Percentiles rank a stretch among this genome's conserved stretches.
phyloP scores from a whole-genome alignment of 2,797 vertebrate species.

The Morelia viridis region DNA sequence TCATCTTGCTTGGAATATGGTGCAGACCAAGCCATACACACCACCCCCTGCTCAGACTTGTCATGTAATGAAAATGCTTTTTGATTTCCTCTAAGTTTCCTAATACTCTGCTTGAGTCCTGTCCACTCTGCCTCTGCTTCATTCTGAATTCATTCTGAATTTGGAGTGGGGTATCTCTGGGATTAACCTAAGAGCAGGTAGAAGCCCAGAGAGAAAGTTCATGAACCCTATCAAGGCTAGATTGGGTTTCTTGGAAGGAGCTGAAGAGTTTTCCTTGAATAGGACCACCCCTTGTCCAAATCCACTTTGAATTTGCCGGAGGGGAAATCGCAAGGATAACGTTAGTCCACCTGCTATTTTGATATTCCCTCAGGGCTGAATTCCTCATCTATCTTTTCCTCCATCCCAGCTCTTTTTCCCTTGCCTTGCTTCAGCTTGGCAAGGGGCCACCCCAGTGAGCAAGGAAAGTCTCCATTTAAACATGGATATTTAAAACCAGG shows the following conservation, averaged over 20 bases:
- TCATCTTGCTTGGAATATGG: background rate
- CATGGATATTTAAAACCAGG: constrained; percentile 69
- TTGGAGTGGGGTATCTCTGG: background rate
- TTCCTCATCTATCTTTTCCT: background rate
- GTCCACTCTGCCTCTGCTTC: background rate
- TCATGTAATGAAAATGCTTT: background rate
- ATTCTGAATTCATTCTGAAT: background rate
- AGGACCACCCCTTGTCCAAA: background rate
- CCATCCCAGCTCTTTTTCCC: background rate
- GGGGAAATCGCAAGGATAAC: background rate
- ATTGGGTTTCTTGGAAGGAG: background rate
- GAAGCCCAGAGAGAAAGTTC: background rate
- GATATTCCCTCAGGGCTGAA: background rate
- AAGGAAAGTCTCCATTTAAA: constrained; percentile 55
- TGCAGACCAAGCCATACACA: background rate
- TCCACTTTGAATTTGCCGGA: background rate
- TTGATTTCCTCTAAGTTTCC: background rate
- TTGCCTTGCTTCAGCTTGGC: background rate
- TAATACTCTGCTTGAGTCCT: background rate
- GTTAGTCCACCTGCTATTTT: background rate
- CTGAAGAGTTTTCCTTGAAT: background rate
- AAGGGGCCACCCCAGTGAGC: constrained; percentile 13
- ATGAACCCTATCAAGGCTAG: background rate
- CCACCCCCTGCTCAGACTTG: background rate
- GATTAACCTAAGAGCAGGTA: too few relatives aligned